Evolutionary conservation across 2,888 invertebrate genomes (phyloP).

Genomic region (Ashinkailepas kermadecensis): DNA sequence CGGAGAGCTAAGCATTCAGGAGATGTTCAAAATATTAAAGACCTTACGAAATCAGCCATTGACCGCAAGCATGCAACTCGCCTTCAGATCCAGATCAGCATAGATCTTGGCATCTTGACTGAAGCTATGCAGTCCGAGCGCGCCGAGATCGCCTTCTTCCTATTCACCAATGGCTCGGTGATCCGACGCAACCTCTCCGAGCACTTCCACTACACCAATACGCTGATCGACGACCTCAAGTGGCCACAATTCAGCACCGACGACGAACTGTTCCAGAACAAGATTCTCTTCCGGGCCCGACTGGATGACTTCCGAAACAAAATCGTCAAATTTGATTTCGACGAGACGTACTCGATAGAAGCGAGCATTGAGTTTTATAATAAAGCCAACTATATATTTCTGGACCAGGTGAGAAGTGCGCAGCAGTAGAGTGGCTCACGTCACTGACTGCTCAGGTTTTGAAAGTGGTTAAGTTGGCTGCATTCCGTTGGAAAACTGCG

Average conservation of each 20-base stretch:
- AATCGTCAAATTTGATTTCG: slow-evolving; percentile 29
- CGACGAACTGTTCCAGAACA: slow-evolving; percentile 9
- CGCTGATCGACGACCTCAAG: slow-evolving; percentile 37
- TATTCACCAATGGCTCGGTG: slow-evolving; percentile 35
- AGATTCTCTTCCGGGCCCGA: slow-evolving; percentile 26
- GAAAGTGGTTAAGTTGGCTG: too few relatives aligned
- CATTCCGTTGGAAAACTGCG: not conserved
- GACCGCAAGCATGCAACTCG: too few relatives aligned
- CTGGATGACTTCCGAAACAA: slow-evolving; percentile 32
- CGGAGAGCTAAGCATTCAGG: too few relatives aligned
- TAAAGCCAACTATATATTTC: slow-evolving; percentile 39
- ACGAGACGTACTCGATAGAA: slow-evolving; percentile 28
- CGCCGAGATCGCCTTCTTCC: slow-evolving; percentile 39
- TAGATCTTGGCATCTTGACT: slow-evolving; percentile 3
- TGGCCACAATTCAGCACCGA: not conserved
- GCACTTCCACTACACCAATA: slow-evolving; percentile 42
- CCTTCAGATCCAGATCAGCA: slow-evolving; percentile 18
- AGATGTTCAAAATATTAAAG: not conserved
- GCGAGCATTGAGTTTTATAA: slow-evolving; percentile 40
- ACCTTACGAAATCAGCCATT: too few relatives aligned
- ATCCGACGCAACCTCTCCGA: slow-evolving; percentile 37
- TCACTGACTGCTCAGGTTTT: too few relatives aligned
- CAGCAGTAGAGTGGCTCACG: not conserved
- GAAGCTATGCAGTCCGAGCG: slow-evolving; percentile 46
- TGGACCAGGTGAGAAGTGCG: slow-evolving; percentile 37